A percentile compares a stretch with the other conserved stretches of the same genome.
Conservation (phyloP, 2,113 vertebrate species). For the Pan paniscus region DNA sequence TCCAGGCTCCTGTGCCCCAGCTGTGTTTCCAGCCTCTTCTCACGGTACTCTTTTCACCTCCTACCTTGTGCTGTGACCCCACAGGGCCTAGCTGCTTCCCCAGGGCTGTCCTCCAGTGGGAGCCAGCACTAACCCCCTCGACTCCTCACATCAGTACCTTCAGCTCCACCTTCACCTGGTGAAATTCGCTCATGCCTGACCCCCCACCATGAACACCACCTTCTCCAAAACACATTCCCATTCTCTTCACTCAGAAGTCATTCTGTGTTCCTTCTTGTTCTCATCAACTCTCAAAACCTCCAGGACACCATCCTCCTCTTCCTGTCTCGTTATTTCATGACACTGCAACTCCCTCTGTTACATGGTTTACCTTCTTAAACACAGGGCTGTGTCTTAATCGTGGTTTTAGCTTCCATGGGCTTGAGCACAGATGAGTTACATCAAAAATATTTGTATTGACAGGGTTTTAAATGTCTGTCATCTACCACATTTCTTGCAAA, state of each 20-base stretch:
- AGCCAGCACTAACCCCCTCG: background rate
- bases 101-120: rapidly evolving
- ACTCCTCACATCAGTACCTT: background rate
- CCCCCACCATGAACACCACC: rapidly evolving
- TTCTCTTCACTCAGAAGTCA: background rate
- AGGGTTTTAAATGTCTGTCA: background rate
- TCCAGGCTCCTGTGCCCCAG: background rate
- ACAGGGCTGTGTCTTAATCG: background rate
- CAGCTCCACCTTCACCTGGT: rapidly evolving
- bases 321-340: background rate
- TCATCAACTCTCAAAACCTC: background rate
- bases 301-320: background rate
- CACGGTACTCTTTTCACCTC: background rate
- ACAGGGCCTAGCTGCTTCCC: background rate
- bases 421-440: background rate
- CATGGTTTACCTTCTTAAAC: background rate
- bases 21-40: background rate
- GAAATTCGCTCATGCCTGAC: background rate
- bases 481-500: background rate
- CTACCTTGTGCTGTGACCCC: too few relatives aligned
- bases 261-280: background rate
- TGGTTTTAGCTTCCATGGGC: background rate
- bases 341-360: background rate
- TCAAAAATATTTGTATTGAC: background rate
- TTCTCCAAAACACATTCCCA: background rate